phyloP scores from a whole-genome alignment of 2,113 vertebrate genomes.

The Alligator sinensis region DNA sequence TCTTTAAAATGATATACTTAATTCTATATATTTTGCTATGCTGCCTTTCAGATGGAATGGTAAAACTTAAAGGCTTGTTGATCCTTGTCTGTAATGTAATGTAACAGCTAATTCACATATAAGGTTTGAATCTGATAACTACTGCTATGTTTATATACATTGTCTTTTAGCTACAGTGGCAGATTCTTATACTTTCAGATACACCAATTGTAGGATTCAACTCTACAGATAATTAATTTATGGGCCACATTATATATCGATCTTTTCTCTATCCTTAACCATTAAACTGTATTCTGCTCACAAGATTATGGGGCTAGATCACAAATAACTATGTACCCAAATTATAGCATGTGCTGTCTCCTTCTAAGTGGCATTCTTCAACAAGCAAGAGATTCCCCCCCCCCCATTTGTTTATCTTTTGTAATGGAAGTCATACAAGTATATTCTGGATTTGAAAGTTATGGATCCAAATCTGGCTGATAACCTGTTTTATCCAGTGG shows the following conservation, averaged over 20 bases:
- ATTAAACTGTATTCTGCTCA: neutral
- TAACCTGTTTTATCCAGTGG: neutral
- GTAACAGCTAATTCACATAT: neutral
- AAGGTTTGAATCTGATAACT: neutral
- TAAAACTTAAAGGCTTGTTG: neutral
- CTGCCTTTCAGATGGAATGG: neutral
- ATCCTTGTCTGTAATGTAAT: neutral
- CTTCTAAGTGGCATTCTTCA: neutral
- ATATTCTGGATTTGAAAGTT: neutral
- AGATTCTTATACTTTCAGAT: neutral
- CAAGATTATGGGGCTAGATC: neutral
- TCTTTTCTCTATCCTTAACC: neutral
- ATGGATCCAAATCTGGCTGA: neutral
- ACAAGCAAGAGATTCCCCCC: neutral
- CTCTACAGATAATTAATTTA: neutral
- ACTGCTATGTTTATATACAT: neutral
- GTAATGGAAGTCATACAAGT: neutral
- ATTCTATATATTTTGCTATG: neutral
- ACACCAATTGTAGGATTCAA: neutral
- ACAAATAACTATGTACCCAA: neutral
- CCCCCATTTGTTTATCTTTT: neutral
- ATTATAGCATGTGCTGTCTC: neutral
- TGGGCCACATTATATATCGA: neutral
- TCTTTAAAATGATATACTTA: neutral
- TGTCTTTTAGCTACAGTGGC: neutral